Base-by-base conservation (phyloP, 2,888 invertebrate genomes). In the Subacronicta megacephala region DNA sequence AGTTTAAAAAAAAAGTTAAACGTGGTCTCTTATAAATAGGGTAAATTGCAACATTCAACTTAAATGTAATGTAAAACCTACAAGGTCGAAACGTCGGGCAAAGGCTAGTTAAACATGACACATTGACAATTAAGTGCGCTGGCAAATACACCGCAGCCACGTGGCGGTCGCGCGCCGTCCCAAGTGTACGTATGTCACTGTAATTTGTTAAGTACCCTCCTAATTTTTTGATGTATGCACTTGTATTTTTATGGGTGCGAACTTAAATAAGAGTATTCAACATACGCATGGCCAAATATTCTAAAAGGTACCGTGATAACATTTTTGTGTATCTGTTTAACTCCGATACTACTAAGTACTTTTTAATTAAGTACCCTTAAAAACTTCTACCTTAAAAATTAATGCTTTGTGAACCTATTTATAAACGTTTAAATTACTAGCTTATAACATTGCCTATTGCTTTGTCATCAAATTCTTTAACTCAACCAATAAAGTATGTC, bases 131-230 rank as follows among this genome's bases (percentile, higher is more conserved):
- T 37, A 37, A 13, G 7, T 40, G 26, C 35, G 45, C 41, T 43
- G 55, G 62, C 63, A 64, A 53, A 62, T 62, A 51, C 38, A 58
- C 64, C 62, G 52, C 53, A 18, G 49, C 6, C 77, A 67, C 77
- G 80, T 62, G 80, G 9, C 67, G 15, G 62, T 6, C 80, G 67
- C 44, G 68, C 52, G 77, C 29, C 64, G n/a, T 26, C 26, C 31
- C 33, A 55, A 77, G 80, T 72, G 72, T 43, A 41, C 61, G 41
- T 61, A 60, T 62, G 63, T 51, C 52, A 51, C 42, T 40, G 16
- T 55, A 44, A 73, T 68, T 73, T 50, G 16, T 20, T 40, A 52
- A 52, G 33, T 35, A 15, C 17, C 23, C 45, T 31, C 26, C 40
- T 43, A 29, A 46, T 73, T 33, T 49, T n/a, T n/a, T 47, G 43